These are phyloP conservation scores for Manis javanica DNA, from an alignment of 2,797 vertebrate genomes.

Conservation along the genomic window DNA sequence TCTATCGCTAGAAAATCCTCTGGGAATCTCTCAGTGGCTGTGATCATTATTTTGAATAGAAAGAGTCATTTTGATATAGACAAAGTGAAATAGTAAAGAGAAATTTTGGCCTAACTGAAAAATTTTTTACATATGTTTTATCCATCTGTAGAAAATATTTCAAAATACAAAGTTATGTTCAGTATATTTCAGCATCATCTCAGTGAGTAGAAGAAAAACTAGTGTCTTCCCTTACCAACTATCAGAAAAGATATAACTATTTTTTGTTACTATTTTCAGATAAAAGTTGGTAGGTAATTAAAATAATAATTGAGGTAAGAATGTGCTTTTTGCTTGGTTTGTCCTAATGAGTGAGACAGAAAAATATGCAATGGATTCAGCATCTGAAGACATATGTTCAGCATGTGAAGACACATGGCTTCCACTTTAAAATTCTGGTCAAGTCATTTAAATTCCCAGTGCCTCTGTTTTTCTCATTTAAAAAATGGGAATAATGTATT, in stretches of 20 bases:
- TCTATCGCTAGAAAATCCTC: conserved; percentile 10
- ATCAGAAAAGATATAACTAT: not conserved
- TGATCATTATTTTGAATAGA: not conserved
- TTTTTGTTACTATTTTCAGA: not conserved
- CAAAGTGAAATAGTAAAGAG: not conserved
- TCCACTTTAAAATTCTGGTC: not conserved
- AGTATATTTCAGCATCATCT: not conserved
- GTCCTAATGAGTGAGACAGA: not conserved
- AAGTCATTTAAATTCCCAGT: not conserved
- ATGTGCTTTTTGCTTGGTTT: not conserved
- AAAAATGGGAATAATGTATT: not conserved
- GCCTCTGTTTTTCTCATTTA: not conserved
- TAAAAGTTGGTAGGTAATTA: not conserved
- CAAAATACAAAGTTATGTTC: not conserved
- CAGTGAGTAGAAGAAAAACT: not conserved
- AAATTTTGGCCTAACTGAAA: not conserved
- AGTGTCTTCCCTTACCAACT: not conserved
- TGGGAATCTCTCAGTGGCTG: not conserved
- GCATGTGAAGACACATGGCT: not conserved
- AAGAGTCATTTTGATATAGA: not conserved
- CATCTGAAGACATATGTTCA: not conserved
- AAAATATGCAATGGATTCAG: not conserved
- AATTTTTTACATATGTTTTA: not conserved
- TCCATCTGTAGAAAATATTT: not conserved
- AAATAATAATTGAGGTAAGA: not conserved